Evolutionary conservation across 1,140 invertebrate species (phyloP).

Genomic region (Drosophila lacertosa): DNA sequence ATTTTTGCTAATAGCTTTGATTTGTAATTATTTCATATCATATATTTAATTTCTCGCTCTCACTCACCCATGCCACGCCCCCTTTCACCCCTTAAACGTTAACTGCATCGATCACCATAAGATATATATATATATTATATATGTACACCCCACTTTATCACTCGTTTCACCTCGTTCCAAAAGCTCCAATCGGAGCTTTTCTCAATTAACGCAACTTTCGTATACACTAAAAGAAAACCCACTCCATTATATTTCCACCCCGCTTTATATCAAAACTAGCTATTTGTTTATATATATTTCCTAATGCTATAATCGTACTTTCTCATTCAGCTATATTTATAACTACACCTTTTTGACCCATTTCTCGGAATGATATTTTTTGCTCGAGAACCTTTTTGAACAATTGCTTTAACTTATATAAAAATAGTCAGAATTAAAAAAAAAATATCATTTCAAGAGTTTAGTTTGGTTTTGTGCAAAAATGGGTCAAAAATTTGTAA

Average conservation of each 20-base stretch:
- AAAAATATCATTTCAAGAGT: slow-evolving; percentile 47
- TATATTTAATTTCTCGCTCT: slow-evolving; percentile 67
- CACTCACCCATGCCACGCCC: slow-evolving; percentile 45
- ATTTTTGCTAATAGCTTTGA: slow-evolving; percentile 72
- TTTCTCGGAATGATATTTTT: slow-evolving; percentile 84
- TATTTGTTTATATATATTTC: slow-evolving; percentile 4
- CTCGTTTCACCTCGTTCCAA: slow-evolving; percentile 4
- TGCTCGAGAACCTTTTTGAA: slow-evolving; percentile 75
- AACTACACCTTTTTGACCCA: slow-evolving; percentile 65
- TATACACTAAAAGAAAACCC: slow-evolving; percentile 12
- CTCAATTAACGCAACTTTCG: slow-evolving; percentile 14
- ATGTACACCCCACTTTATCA: slow-evolving; percentile 28
- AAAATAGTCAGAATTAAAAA: slow-evolving; percentile 23
- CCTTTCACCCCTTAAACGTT: slow-evolving; percentile 38
- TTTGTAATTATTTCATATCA: slow-evolving; percentile 63
- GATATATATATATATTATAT: slow-evolving; percentile 24
- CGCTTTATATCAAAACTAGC: slow-evolving; percentile 25
- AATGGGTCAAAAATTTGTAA: slow-evolving; percentile 48
- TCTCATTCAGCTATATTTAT: slow-evolving; percentile 36
- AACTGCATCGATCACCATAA: slow-evolving; percentile 44
- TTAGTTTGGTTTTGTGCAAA: slow-evolving; percentile 27
- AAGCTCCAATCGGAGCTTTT: slow-evolving; percentile 1
- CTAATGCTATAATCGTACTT: slow-evolving; percentile 20
- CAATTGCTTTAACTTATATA: slow-evolving; percentile 38
- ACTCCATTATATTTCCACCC: slow-evolving; percentile 12